Evolutionary conservation across 92 coral and sea anemone species (phyloP).

Genomic region (Porites cylindrica): DNA sequence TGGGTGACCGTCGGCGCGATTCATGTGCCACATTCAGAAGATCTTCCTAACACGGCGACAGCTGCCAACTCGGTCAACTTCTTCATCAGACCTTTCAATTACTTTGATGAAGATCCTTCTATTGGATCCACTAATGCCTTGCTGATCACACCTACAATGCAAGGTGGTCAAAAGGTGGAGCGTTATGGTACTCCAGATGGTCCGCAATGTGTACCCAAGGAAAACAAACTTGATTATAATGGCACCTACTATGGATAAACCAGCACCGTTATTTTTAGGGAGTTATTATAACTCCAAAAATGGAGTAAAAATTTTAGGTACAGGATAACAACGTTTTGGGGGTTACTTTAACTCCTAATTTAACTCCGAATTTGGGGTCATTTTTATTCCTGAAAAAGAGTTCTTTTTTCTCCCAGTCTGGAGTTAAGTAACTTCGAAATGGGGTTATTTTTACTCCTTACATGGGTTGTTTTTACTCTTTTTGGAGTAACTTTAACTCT

Average conservation of each 20-base stretch:
- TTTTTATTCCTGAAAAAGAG: too few relatives aligned
- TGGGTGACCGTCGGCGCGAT: constrained; percentile 92
- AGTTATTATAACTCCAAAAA: too few relatives aligned
- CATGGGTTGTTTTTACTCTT: too few relatives aligned
- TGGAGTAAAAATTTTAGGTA: too few relatives aligned
- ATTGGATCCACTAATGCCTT: constrained; percentile 85
- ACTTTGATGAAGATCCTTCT: constrained; percentile 94
- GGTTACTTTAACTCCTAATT: too few relatives aligned
- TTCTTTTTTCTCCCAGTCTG: too few relatives aligned
- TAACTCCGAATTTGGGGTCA: too few relatives aligned
- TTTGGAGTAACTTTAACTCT: too few relatives aligned
- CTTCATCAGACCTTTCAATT: constrained; percentile 94
- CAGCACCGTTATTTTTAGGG: too few relatives aligned
- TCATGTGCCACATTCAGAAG: constrained; percentile 95
- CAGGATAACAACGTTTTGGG: too few relatives aligned
- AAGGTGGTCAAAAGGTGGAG: constrained; percentile 64
- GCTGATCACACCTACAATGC: constrained; percentile 66
- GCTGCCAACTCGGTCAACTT: constrained; percentile 80
- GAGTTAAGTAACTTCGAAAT: too few relatives aligned
- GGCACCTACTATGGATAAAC: constrained; percentile 36
- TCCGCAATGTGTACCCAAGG: constrained; percentile 78
- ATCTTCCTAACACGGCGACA: constrained; percentile 92
- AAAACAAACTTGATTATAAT: constrained; percentile 45
- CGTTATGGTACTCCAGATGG: constrained; percentile 84
- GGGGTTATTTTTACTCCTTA: too few relatives aligned